A percentile compares a stretch with the other conserved stretches of the same genome.
Evolutionary conservation across 2,888 invertebrate species (phyloP).

Genomic region (Meta bourneti): DNA sequence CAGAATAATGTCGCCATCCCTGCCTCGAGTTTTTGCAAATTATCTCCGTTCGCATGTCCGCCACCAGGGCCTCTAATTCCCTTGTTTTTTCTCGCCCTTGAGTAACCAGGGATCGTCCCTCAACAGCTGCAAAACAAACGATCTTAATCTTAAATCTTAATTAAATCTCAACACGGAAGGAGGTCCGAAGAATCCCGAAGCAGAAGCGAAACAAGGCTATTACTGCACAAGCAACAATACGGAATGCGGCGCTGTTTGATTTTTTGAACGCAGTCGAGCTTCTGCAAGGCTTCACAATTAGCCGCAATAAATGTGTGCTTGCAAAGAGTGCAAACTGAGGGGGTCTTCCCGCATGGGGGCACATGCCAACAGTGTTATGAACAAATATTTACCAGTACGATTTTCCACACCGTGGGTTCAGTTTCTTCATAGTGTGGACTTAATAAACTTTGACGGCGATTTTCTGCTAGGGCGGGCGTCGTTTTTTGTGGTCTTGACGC

Average conservation of each 20-base stretch:
- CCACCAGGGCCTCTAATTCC: background rate
- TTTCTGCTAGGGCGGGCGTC: background rate
- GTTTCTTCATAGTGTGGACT: background rate
- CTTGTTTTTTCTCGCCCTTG: background rate
- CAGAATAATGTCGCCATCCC: background rate
- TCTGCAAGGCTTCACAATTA: slow-evolving; percentile 7
- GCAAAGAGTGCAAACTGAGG: background rate
- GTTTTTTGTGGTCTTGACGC: background rate
- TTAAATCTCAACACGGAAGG: slow-evolving; percentile 12
- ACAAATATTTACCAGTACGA: slow-evolving; percentile 12
- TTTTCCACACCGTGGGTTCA: background rate
- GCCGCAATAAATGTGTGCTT: background rate
- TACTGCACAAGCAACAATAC: slow-evolving; percentile 1
- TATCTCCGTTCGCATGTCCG: background rate
- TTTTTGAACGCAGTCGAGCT: background rate
- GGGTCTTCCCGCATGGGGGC: background rate
- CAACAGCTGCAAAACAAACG: slow-evolving; percentile 25
- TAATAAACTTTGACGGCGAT: background rate
- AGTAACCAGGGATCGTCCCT: background rate
- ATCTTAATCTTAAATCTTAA: slow-evolving; percentile 3
- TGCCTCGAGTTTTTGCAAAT: background rate
- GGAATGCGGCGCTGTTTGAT: background rate
- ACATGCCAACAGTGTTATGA: slow-evolving; percentile 19
- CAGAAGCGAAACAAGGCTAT: slow-evolving; percentile 7
- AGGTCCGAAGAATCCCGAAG: background rate